Evolutionary conservation across 2,888 invertebrate genomes (phyloP).

Genomic region (Pyrgus malvae): DNA sequence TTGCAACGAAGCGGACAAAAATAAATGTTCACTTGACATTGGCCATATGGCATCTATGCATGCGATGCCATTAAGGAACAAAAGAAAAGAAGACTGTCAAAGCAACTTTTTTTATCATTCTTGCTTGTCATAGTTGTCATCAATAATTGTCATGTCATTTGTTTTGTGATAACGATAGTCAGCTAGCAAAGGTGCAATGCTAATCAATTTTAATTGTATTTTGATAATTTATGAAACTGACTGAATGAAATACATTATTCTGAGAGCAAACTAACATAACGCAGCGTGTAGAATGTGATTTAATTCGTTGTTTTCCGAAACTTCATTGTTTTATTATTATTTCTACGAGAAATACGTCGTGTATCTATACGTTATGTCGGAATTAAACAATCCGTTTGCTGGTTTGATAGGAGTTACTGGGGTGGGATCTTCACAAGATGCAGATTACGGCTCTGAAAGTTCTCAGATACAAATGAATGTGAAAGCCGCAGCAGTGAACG

Average conservation of each 20-base stretch:
- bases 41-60: too few relatives aligned
- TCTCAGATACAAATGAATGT: conserved; percentile 43
- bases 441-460: conserved; percentile 45
- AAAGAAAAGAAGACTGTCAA: neutral
- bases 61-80: too few relatives aligned
- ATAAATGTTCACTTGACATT: too few relatives aligned
- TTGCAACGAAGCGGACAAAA: too few relatives aligned
- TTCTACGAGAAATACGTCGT: neutral
- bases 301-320: conserved; percentile 21
- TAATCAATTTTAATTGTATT: conserved; percentile 24
- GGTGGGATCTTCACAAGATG: conserved; percentile 43
- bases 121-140: conserved; percentile 30
- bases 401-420: conserved; percentile 63
- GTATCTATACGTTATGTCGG: conserved; percentile 70
- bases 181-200: conserved; percentile 30
- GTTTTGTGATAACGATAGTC: conserved; percentile 40
- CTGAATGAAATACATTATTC: conserved; percentile 21
- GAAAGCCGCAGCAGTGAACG: conserved; percentile 40
- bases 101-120: conserved; percentile 14
- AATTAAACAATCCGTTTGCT: conserved; percentile 70
- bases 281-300: conserved; percentile 33
- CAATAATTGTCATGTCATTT: too few relatives aligned
- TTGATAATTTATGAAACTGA: conserved; percentile 17
- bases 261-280: conserved; percentile 8
- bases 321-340: conserved; percentile 32